Conservation (phyloP, 2,888 invertebrate species). For the Eurytoma adleriae region DNA sequence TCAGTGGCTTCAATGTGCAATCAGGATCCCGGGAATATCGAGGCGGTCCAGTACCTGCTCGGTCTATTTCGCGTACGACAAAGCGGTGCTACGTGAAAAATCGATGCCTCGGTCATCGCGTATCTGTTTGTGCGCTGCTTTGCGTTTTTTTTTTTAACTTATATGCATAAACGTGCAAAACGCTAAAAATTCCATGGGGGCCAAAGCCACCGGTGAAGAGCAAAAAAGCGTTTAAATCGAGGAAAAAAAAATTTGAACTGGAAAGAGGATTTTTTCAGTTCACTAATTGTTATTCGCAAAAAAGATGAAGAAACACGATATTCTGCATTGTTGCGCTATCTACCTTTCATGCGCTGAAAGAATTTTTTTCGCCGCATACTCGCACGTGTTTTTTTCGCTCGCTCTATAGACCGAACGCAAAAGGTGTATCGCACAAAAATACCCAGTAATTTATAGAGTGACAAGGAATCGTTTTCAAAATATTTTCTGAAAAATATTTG, state of each 20-base stretch:
- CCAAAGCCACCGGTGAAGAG: too few relatives aligned
- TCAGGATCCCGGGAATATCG: constrained; percentile 2
- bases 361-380: constrained; percentile 1
- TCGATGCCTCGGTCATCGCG: too few relatives aligned
- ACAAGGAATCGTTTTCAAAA: constrained; percentile 2
- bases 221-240: too few relatives aligned
- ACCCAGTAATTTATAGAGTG: neutral
- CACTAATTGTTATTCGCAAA: too few relatives aligned
- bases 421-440: constrained; percentile 1
- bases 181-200: too few relatives aligned
- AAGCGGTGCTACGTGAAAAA: neutral
- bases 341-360: too few relatives aligned
- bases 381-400: neutral
- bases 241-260: too few relatives aligned
- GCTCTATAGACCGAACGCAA: neutral
- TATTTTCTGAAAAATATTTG: constrained; percentile 9
- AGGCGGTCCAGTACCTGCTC: neutral
- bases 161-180: too few relatives aligned
- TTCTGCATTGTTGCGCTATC: constrained; percentile 7
- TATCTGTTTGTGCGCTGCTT: too few relatives aligned
- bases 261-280: too few relatives aligned
- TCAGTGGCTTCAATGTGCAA: neutral
- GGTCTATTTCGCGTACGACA: neutral
- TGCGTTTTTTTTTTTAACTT: too few relatives aligned
- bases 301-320: too few relatives aligned